A percentile compares a stretch with the other conserved stretches of the same genome.
Conservation (phyloP, 2,797 vertebrate species). For the Artibeus lituratus region DNA sequence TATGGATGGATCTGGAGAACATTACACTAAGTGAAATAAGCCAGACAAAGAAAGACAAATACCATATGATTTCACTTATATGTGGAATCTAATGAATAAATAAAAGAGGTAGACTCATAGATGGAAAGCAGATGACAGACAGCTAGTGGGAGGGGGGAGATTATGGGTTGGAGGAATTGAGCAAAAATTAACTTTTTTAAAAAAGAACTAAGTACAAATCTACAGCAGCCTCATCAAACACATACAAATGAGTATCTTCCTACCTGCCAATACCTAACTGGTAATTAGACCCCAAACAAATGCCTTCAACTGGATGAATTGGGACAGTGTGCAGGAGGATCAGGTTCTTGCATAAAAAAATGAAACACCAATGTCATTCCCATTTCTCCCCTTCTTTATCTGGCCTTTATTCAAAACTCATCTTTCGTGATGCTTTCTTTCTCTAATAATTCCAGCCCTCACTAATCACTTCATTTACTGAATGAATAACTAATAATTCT, state of each 20-base stretch:
- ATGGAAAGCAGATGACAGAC: neutral
- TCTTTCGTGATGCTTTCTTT: slow-evolving; percentile 14
- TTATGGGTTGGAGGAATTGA: neutral
- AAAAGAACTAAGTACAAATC: slow-evolving; percentile 18
- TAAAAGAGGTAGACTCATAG: neutral
- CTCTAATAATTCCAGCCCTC: neutral
- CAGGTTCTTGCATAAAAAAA: slow-evolving; percentile 33
- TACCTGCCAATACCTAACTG: neutral
- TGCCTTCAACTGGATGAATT: neutral
- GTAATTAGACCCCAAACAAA: slow-evolving; percentile 20
- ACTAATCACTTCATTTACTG: neutral
- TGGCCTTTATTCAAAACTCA: slow-evolving; percentile 32
- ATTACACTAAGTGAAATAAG: neutral
- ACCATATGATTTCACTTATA: neutral
- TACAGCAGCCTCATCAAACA: neutral
- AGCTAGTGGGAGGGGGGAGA: neutral
- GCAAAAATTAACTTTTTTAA: neutral
- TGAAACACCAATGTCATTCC: neutral
- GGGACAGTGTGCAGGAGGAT: neutral
- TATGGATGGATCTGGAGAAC: neutral
- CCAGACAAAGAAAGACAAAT: neutral
- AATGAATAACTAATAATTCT: slow-evolving; percentile 25
- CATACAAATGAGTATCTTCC: neutral
- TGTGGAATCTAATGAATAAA: neutral
- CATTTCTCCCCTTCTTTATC: neutral